These are phyloP conservation scores for Rhinella marina DNA, from an alignment of 2,797 vertebrate species.

Conservation along the genomic window DNA sequence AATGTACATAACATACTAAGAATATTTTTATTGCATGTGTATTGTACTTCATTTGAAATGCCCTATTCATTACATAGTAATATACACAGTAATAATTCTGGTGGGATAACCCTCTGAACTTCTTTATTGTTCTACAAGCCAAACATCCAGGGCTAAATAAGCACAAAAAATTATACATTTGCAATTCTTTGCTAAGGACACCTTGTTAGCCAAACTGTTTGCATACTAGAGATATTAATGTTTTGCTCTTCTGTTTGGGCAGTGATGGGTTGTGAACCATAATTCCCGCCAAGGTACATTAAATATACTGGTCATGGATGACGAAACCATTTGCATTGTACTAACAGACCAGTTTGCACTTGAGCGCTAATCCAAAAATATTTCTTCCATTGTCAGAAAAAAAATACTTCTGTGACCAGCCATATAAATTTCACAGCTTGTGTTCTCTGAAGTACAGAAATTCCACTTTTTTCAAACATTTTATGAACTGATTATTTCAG, in stretches of 20 bases:
- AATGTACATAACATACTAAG: no score
- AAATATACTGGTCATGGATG: not conserved
- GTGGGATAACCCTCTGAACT: no score
- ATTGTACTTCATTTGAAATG: no score
- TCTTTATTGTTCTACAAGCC: no score
- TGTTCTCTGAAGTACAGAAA: not conserved
- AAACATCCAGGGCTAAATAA: not conserved
- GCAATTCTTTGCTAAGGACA: not conserved
- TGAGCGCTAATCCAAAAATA: not conserved
- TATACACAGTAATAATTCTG: no score
- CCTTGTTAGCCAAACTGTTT: not conserved
- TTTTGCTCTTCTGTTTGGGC: not conserved
- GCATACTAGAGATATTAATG: not conserved
- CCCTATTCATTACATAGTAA: no score
- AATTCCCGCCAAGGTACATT: not conserved
- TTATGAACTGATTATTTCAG: conserved; percentile 15
- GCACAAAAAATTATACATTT: not conserved
- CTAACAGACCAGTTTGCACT: not conserved
- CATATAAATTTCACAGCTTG: not conserved
- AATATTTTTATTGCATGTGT: no score
- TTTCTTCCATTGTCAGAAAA: not conserved
- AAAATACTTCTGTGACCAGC: not conserved
- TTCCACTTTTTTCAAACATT: conserved; percentile 14
- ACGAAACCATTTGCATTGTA: conserved; percentile 13
- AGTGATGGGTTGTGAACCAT: not conserved